Evolutionary conservation across 2,888 invertebrate species (phyloP), one percentile per base, ranked within the genome.

Genomic region (Galerucella calmariensis): DNA sequence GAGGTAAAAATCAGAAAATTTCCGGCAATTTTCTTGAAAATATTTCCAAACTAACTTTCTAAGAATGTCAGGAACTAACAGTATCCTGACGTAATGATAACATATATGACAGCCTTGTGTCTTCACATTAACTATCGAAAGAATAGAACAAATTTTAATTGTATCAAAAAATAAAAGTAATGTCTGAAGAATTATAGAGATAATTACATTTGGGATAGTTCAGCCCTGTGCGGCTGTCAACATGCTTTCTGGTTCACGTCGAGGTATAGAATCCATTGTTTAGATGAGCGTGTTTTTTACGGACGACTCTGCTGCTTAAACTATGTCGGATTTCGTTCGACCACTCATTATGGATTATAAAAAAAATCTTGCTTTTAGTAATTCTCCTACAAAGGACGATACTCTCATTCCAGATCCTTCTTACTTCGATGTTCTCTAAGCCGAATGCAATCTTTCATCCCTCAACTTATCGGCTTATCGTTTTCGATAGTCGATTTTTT

Each of bases 341-440:
- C 82, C 83, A 82, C 83, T 83, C 82, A 81, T 83, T 82, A 79
- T 71, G 80, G 82, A 83, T 83, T 82, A 81, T 77, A 77, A 79
- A 80, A 81, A 35, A 81, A 80, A 80, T 78, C 80, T 79, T 79
- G 77, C 80, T 78, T 78, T 73, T 77, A 72, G 76, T 80, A 81
- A 81, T 81, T 77, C 79, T 76, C 73, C 75, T 76, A 79, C 80
- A 81, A 80, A 81, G 80, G 77, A 78, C 78, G 74, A 72, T 75
- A 74, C 73, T 76, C 77, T 67, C 63, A 59, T 67, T 72, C 71
- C 68, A 73, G 74, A 77, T 73, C 74, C 73, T 74, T 71, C 74
- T 72, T 78, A 74, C 71, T 74, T 68, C 72, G 66, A 58, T 61
- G 72, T 72, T 67, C 72, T 66, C 27, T 72, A 72, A 72, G 71